These are phyloP conservation scores for Taenaris catops DNA, from an alignment of 2,888 invertebrate species.

Conservation along the genomic window DNA sequence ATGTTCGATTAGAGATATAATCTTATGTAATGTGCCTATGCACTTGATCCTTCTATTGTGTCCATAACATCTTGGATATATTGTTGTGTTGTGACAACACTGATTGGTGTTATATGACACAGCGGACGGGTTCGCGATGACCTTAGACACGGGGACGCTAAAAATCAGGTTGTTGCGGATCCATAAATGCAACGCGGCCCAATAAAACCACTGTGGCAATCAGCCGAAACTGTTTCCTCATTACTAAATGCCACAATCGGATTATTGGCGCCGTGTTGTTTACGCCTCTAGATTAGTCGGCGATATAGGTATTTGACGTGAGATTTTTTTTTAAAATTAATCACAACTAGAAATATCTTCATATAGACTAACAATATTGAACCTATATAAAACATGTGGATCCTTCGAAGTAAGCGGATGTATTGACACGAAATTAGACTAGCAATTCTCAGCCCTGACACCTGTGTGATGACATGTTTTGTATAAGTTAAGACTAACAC, in stretches of 20 bases:
- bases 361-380: too few relatives aligned
- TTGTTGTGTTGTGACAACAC: constrained; percentile 40
- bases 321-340: too few relatives aligned
- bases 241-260: constrained; percentile 12
- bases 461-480: too few relatives aligned
- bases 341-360: too few relatives aligned
- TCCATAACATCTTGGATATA: constrained; percentile 23
- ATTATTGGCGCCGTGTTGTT: constrained; percentile 8
- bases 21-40: constrained; percentile 73
- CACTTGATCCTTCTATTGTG: constrained; percentile 51
- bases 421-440: too few relatives aligned
- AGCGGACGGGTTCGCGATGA: constrained; percentile 36
- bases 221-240: constrained; percentile 1
- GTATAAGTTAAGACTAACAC: too few relatives aligned
- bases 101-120: constrained; percentile 40
- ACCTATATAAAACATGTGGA: too few relatives aligned
- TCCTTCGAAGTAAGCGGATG: too few relatives aligned
- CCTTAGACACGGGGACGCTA: constrained; percentile 37
- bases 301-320: constrained; percentile 1
- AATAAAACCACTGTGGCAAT: constrained; percentile 30
- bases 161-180: constrained; percentile 41
- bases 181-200: constrained; percentile 26
- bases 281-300: constrained; percentile 16
- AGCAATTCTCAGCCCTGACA: too few relatives aligned
- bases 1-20: constrained; percentile 67